Base-by-base conservation (phyloP, 2,888 invertebrate species). In the Buathra laborator region DNA sequence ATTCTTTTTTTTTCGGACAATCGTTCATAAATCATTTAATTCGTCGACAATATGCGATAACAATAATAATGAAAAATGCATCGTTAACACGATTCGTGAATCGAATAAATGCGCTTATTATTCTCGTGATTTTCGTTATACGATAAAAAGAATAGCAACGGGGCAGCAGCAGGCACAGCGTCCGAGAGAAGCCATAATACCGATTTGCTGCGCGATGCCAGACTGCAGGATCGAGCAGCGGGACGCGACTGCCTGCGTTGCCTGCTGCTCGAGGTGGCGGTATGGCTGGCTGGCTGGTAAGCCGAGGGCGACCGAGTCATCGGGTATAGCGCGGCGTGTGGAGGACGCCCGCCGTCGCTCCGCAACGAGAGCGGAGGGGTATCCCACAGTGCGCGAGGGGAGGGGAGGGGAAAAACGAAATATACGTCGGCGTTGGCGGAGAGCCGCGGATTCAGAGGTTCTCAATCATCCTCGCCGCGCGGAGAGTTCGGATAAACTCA, bases 271-370 rank as follows among this genome's bases (percentile, higher is more conserved):
- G 59, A 43, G 48, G 56, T 43, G 64, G 53, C 67, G 64, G 48
- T 66, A 67, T 77, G 51, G 43, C 43, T 53, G 56, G 77, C 76
- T 67, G 46, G 70, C 72, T 59, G 29, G 16, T 48, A 62, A 76
- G 84, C 80, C 74, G 76, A 78, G 84, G 81, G 68, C 84, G 70
- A 81, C 74, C 84, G 81, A 84, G 81, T 84, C 84, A 74, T 84
- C 77, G 56, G 43, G 29, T 72, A 16, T 16, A 37, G 59, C 56
- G 59, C 56, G 70, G 68, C 70, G 67, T 14, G 83, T 43, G 81
- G 81, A 78, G 74, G 78, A 59, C 59, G 67, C 46, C 80, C 71
- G 80, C 62, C 51, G 67, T 82, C 81, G 82, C 66, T 77, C 51
- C 62, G 82, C 59, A 67, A 62, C 76, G 68, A 74, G 62, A 24